Evolutionary conservation across 2,797 vertebrate genomes (phyloP), one percentile per base, ranked within the genome.

Genomic region (Manis javanica): DNA sequence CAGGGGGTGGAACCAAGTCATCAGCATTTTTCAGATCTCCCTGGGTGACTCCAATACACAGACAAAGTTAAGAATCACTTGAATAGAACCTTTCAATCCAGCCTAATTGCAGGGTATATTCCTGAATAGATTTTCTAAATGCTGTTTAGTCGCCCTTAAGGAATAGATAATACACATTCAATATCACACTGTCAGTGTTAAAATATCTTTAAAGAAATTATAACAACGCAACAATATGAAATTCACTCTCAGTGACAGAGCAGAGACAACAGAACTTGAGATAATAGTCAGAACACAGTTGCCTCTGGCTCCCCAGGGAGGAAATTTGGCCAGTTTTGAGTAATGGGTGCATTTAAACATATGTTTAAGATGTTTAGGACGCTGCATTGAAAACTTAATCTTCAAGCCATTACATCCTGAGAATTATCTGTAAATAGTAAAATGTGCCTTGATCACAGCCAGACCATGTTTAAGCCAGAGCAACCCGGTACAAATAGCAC

Each of bases 201-300:
- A 90, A 79, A 61, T 46, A 61, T 46, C 61, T 89, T 82, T 51
- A 71, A 90, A 14, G 87, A 86, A 90, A 72, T 81, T 39, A 59
- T 55, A 57, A 42, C 21, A 51, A 23, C 51, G 72, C 16, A 66
- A 34, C 4, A 83, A 18, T 59, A 61, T 55, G 39, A 68, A 91
- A 85, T 16, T 53, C 42, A 81, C 57, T 51, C 75, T 92, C 21
- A 29, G 23, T 16, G 26, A 78, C 4, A 46, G 23, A 13, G 29
- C 9, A 71, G 39, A 83, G 8, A 84, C 18, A 69, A 49, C 26
- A 85, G n/a, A 82, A 91, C 14, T 18, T 39, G 23, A 72, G 21
- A 39, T 13, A 46, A 9, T 51, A 69, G 59, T 15, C 15, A 46
- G 51, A 81, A 46, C 14, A 77, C 59, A 69, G 15, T 71, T 63